Conservation (phyloP, 2,888 invertebrate genomes). For the Syritta pipiens region DNA sequence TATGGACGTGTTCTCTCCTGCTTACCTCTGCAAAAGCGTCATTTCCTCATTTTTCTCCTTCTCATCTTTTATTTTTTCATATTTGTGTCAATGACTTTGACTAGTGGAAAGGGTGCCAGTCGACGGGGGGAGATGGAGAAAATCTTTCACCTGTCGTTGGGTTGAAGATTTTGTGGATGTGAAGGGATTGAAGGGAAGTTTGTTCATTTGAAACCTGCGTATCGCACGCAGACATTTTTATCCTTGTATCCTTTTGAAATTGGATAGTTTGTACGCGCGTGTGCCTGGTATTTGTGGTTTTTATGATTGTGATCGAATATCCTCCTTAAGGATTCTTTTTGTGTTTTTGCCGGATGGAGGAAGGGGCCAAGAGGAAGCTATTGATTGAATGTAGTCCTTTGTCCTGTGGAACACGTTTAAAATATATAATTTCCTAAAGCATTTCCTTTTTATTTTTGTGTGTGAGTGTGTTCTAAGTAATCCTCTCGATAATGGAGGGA, state of each 20-base stretch:
- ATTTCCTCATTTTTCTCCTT: constrained; percentile 43
- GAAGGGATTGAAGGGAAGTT: neutral
- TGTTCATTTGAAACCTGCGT: constrained; percentile 4
- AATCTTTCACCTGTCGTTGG: constrained; percentile 34
- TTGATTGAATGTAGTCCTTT: constrained; percentile 8
- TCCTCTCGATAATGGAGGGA: neutral
- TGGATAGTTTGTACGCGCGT: constrained; percentile 26
- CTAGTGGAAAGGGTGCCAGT: neutral
- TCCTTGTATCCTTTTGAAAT: constrained; percentile 24
- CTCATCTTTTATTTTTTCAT: too few relatives aligned
- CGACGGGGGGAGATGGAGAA: too few relatives aligned
- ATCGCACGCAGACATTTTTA: constrained; percentile 9
- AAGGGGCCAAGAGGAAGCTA: neutral
- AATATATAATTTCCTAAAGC: constrained; percentile 14
- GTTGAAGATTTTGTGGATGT: neutral
- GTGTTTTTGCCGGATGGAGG: neutral
- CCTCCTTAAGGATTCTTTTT: constrained; percentile 10
- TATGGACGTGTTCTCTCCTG: constrained; percentile 5
- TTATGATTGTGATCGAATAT: constrained; percentile 21
- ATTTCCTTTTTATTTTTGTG: too few relatives aligned
- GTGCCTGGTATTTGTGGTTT: constrained; percentile 12
- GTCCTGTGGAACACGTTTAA: neutral
- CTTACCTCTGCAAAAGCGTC: constrained; percentile 23
- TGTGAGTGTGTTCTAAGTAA: neutral
- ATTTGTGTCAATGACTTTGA: constrained; percentile 45